phyloP scores from a whole-genome alignment of 2,113 vertebrate species.

The Trogon surrucura region DNA sequence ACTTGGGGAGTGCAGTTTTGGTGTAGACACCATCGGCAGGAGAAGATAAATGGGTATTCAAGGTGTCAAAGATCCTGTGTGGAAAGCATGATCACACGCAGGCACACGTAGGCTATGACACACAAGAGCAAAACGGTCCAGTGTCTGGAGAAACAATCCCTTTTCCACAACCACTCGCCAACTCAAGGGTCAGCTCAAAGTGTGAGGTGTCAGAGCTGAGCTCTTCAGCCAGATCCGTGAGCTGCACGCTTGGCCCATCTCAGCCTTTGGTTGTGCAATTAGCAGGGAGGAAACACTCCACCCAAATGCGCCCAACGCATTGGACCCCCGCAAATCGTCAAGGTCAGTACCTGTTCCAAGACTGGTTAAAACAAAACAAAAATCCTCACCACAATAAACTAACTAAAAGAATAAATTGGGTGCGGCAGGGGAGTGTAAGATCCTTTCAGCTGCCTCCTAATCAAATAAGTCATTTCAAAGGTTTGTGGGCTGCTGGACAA shows the following conservation, averaged over 20 bases:
- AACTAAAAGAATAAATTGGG: neutral
- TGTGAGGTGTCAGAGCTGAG: neutral
- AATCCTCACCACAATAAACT: neutral
- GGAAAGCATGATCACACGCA: neutral
- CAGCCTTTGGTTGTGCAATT: neutral
- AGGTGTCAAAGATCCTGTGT: neutral
- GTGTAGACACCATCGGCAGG: neutral
- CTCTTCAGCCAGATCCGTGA: neutral
- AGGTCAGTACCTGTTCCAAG: neutral
- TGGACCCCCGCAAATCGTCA: neutral
- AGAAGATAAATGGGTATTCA: neutral
- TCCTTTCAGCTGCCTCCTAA: neutral
- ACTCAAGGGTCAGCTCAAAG: neutral
- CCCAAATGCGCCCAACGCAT: accelerated
- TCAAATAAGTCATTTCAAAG: neutral
- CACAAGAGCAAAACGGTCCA: neutral
- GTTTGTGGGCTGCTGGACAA: neutral
- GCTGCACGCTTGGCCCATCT: neutral
- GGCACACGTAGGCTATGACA: neutral
- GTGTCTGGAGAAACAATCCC: neutral
- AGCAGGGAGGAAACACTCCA: neutral
- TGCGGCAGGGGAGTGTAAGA: neutral
- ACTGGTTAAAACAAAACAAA: neutral
- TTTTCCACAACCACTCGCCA: neutral
- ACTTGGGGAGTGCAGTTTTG: neutral